Evolutionary conservation across 2,888 invertebrate species (phyloP), one percentile per base, ranked within the genome.

Genomic region (Hymenopus coronatus): DNA sequence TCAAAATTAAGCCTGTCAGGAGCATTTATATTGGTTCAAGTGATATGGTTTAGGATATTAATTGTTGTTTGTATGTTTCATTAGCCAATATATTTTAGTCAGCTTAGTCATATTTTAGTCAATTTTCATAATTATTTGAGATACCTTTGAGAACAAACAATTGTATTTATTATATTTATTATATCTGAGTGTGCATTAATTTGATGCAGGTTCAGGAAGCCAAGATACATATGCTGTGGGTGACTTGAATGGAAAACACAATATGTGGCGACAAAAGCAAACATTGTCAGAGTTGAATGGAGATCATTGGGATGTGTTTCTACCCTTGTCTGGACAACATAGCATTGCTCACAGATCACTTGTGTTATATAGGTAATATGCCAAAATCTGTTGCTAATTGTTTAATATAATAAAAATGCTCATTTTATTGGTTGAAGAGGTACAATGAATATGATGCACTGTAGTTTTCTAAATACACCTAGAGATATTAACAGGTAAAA

Each of bases 211-310:
- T 28, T 95, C 95, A 91, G 97, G 97, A 81, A 97, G 97, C 0
- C 97, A 97, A 92, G 98, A 99, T 93, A 97, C 97, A 93, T 99
- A 98, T 92, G 96, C 98, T 1, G 94, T 98, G 4, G 99, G 99
- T 0, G 98, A 98, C 92, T 93, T 99, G 20, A 96, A 97, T 88
- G 98, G 98, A 28, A 98, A 98, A 93, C 95, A 93, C 7, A 90
- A 90, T 83, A 90, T 87, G 88, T 90, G 89, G 89, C 88, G 87
- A 33, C 83, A 89, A 87, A 84, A 89, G 20, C 90, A 89, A 46
- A 85, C 88, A 7, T 54, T 90, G 33, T 95, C 96, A 88, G 97
- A 97, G 93, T 94, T 97, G 25, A 96, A 94, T 90, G 97, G 96
- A 0, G 93, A 95, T 82, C 97, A 97, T 92, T 97, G 97, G 96